Percentiles rank a stretch among this genome's conserved stretches.
Conservation (phyloP, 2,797 vertebrate species). For the Halcyon chelicuti region DNA sequence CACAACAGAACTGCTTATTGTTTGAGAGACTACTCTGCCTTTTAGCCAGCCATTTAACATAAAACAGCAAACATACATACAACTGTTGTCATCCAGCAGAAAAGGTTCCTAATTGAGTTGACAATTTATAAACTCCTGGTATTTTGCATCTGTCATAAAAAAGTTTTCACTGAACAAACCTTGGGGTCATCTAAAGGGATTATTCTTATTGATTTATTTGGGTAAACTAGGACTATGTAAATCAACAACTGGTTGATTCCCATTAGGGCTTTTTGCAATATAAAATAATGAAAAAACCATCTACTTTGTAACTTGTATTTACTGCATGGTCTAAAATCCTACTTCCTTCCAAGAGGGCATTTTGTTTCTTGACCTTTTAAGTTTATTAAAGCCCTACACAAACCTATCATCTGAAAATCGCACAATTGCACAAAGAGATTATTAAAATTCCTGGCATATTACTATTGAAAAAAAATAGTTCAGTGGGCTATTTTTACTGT, state of each 20-base stretch:
- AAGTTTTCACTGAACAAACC: slow-evolving; percentile 17
- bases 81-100: background rate
- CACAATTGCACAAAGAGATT: background rate
- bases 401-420: background rate
- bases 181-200: background rate
- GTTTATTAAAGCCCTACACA: background rate
- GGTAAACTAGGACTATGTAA: background rate
- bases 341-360: background rate
- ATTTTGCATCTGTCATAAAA: slow-evolving; percentile 14
- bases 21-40: background rate
- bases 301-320: background rate
- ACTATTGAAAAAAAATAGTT: background rate
- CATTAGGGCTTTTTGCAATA: background rate
- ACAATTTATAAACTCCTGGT: slow-evolving; percentile 5
- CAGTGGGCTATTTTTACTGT: background rate
- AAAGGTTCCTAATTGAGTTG: background rate
- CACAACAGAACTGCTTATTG: background rate
- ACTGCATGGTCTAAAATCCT: background rate
- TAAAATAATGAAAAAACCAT: background rate
- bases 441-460: slow-evolving; percentile 5
- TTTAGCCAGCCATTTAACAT: slow-evolving; percentile 40
- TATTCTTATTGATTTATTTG: slow-evolving; percentile 2
- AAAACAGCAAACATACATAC: background rate
- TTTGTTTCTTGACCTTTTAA: background rate
- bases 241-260: background rate